Base-by-base conservation (phyloP, 2,797 vertebrate species). In the Rhyacichthys aspro region DNA sequence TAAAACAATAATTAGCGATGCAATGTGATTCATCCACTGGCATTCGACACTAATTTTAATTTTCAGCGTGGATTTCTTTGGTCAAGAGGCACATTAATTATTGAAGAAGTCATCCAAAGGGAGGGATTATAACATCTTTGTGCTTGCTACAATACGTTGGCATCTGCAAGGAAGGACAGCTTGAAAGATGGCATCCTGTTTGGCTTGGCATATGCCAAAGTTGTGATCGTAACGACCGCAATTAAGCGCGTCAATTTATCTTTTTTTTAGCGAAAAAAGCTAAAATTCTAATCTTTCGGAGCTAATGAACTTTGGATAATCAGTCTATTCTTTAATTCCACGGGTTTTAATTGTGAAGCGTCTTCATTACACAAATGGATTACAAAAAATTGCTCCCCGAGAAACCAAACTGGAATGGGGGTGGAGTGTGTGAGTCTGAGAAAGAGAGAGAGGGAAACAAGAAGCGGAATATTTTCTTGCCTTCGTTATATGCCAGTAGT, bases 271-370 rank as follows among this genome's bases (percentile, higher is more conserved):
- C 59, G 91, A 93, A 95, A 94, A 92, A 72, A 61, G 61, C 74
- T 91, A 92, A 92, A 91, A 89, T 89, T 89, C 62, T 85, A 94
- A 95, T 96, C 93, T 88, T 94, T 94, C 92, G 93, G 86, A 86
- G 94, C 93, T 98, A 98, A 98, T 96, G 94, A 96, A 95, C 91
- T 94, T 94, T 93, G 95, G 95, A 96, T 96, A 94, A 96, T 95
- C 94, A 94, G 90, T 60, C 74, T 92, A 93, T 93, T 88, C 86
- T 93, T 89, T 92, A 90, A 93, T 93, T 94, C 92, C 91, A 88
- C 67, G 61, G 87, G 90, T 89, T 91, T 94, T 96, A 96, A 97
- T 98, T 94, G 93, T 91, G 86, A 89, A 92, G 94, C 90, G 90
- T 93, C 93, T 88, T 96, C 94, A 92, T 95, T 92, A 93, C 92